Evolutionary conservation across 2,797 vertebrate genomes (phyloP), one percentile per base, ranked within the genome.

Genomic region (Linurgus olivaceus): DNA sequence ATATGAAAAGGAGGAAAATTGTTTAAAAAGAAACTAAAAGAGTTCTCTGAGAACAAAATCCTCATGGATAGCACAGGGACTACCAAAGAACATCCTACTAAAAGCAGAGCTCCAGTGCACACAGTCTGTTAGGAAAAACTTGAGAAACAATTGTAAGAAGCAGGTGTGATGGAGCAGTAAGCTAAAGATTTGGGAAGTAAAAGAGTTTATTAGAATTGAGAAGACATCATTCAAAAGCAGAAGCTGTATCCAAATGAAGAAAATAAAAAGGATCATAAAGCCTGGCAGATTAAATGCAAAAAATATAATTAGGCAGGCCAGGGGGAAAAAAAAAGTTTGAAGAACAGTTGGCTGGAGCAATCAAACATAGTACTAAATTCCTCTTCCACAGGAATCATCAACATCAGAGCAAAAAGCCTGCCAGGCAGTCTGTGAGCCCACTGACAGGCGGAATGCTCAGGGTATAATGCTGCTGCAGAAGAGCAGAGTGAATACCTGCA

Each of bases 231-330:
- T 91, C 91, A 95, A 95, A 96, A 86, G 90, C 93, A 96, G 94
- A 93, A 95, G 76, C 88, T 96, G 90, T 96, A 95, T 93, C 95
- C 79, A 90, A 95, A 95, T 88, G 90, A 96, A 93, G 88, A 96
- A 96, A 95, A 95, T 96, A 94, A 95, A 96, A 96, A 93, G 96
- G 91, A 95, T 90, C 93, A 96, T 96, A 96, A 96, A 96, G 87
- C 66, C 85, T 84, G 42, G n/a, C 20, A 78, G 82, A 95, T 72
- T 91, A 94, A 93, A 86, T 66, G 86, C 44, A 93, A 93, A 93
- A 96, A 95, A 88, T 95, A 93, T 78, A 95, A 95, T 96, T 95
- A 94, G 42, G n/a, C n/a, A 70, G 62, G 44, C 38, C 15, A 28
- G 29, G 72, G 57, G 61, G 9, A 25, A 63, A 10, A 7, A 7